phyloP scores from a whole-genome alignment of 2,113 vertebrate genomes.

The Passer montanus region DNA sequence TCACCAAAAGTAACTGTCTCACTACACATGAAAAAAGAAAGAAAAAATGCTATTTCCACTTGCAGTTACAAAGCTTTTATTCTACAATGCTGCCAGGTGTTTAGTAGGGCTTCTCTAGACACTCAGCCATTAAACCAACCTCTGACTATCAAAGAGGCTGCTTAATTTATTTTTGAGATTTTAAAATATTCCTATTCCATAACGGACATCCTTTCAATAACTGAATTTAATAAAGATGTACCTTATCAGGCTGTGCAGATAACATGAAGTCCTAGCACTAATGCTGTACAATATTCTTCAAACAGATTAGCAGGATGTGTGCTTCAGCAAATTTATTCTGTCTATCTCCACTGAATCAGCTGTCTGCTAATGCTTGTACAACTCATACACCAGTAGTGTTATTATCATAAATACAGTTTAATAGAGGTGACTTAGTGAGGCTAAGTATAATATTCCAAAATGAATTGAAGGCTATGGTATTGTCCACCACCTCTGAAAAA shows the following conservation, averaged over 20 bases:
- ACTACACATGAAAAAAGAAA: neutral
- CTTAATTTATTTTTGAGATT: conserved; percentile 74
- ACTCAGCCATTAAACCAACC: conserved; percentile 78
- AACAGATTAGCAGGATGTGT: conserved; percentile 86
- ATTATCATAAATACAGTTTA: conserved; percentile 84
- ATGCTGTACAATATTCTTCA: conserved; percentile 90
- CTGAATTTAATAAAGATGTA: conserved; percentile 98
- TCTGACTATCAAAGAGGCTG: conserved; percentile 76
- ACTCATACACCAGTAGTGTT: conserved; percentile 79
- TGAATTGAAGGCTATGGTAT: conserved; percentile 50
- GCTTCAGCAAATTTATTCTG: conserved; percentile 84
- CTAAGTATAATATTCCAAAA: conserved; percentile 75
- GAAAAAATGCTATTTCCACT: conserved; percentile 69
- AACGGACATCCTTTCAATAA: conserved; percentile 87
- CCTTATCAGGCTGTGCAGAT: conserved; percentile 92
- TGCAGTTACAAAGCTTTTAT: conserved; percentile 83
- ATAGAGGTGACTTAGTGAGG: conserved; percentile 81
- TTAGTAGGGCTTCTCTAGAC: conserved; percentile 78
- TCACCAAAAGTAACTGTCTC: conserved; percentile 56
- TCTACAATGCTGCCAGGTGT: conserved; percentile 80
- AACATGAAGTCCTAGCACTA: conserved; percentile 91
- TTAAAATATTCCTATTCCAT: conserved; percentile 90
- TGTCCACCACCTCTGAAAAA: conserved; percentile 39
- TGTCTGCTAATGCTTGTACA: conserved; percentile 84
- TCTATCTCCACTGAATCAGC: conserved; percentile 86